A percentile compares a stretch with the other conserved stretches of the same genome.
phyloP scores from a whole-genome alignment of 92 coral and sea anemone genomes.

The Phymanthus crucifer region DNA sequence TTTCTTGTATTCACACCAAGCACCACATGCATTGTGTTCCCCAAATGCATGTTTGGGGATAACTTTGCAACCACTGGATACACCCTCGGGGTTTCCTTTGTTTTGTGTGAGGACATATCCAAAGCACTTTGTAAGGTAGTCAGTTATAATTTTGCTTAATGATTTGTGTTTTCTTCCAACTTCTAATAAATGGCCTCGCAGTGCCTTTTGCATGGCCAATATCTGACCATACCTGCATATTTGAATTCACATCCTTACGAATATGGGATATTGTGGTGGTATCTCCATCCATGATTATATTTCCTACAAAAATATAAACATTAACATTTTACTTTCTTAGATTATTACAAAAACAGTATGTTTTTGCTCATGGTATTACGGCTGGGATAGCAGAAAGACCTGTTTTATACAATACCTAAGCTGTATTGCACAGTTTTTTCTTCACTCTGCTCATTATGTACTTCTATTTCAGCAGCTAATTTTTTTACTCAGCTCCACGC shows the following conservation, averaged over 20 bases:
- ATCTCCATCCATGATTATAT: constrained; percentile 51
- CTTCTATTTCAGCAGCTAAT: neutral
- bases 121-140: constrained; percentile 41
- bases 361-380: too few species aligned
- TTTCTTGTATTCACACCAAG: constrained; percentile 7
- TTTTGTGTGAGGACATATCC: constrained; percentile 38
- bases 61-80: constrained; percentile 25
- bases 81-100: constrained; percentile 38
- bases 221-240: constrained; percentile 9
- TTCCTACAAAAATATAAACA: neutral
- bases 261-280: constrained; percentile 41
- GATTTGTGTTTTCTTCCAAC: constrained; percentile 5
- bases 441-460: neutral
- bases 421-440: neutral
- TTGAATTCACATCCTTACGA: constrained; percentile 16
- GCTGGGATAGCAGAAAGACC: neutral
- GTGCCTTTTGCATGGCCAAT: constrained; percentile 44
- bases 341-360: too few species aligned
- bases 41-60: constrained; percentile 47
- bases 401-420: neutral
- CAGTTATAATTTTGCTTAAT: constrained; percentile 18
- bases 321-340: neutral
- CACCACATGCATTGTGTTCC: constrained; percentile 43
- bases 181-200: neutral
- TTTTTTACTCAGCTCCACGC: neutral